Conservation (phyloP, 2,888 invertebrate genomes). For the Trissoscelio sp. region DNA sequence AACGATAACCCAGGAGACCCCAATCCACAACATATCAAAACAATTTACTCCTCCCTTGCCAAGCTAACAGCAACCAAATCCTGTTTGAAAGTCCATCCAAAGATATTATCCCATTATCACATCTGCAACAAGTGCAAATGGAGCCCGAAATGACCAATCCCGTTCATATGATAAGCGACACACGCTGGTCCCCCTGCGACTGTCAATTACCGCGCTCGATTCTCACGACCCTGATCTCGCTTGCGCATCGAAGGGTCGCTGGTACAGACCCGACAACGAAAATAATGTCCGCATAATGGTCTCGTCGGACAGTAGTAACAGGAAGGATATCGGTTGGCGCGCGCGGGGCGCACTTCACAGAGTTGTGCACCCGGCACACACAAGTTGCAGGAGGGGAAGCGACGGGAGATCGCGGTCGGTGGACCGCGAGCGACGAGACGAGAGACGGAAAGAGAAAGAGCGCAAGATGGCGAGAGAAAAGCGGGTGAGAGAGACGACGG, state of each 20-base stretch:
- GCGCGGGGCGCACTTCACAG: constrained; percentile 71
- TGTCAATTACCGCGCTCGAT: constrained; percentile 50
- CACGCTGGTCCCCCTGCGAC: not conserved
- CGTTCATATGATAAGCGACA: constrained; percentile 6
- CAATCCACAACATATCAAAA: no score
- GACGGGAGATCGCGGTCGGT: constrained; percentile 66
- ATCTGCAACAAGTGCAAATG: no score
- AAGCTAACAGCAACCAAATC: no score
- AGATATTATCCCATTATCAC: no score
- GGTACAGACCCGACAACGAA: constrained; percentile 50
- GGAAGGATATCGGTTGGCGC: constrained; percentile 66
- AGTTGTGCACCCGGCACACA: constrained; percentile 84
- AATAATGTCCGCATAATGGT: constrained; percentile 60
- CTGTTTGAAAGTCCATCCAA: no score
- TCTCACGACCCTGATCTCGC: constrained; percentile 67
- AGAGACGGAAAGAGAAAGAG: constrained; percentile 67
- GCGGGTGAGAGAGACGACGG: constrained; percentile 70
- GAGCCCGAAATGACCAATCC: no score
- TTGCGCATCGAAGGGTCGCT: constrained; percentile 57
- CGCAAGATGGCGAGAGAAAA: constrained; percentile 37
- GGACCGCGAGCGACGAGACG: constrained; percentile 66
- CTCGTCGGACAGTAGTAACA: constrained; percentile 36
- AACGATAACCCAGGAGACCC: no score
- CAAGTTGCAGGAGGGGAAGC: constrained; percentile 73
- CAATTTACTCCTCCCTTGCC: no score